These are phyloP conservation scores for Zapornia atra DNA, from an alignment of 2,113 vertebrate species.

Conservation along the genomic window DNA sequence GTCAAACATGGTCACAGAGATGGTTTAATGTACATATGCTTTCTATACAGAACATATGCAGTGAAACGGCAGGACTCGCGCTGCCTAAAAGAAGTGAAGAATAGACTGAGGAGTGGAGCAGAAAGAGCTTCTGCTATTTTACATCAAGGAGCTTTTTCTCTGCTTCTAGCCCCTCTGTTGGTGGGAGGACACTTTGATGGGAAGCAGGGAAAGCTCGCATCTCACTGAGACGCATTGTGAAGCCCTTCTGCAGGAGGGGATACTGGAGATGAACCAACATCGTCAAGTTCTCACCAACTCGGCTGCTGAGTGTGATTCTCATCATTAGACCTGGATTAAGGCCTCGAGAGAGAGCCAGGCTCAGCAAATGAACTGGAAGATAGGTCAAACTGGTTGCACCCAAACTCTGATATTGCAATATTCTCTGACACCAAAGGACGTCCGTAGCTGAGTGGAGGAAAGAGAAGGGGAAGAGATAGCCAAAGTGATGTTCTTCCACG, in stretches of 20 bases:
- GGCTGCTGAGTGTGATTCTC: fast-evolving
- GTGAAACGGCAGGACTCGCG: fast-evolving
- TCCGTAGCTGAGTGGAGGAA: background rate
- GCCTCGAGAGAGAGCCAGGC: background rate
- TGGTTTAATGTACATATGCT: background rate
- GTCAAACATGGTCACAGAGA: background rate
- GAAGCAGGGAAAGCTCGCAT: background rate
- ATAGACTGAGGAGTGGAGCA: background rate
- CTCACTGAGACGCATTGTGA: fast-evolving
- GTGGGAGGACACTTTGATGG: background rate
- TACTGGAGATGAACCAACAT: fast-evolving
- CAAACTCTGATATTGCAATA: background rate
- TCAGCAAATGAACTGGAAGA: background rate
- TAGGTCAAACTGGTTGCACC: background rate
- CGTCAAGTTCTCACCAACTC: fast-evolving
- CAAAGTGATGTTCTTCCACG: background rate
- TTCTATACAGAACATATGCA: background rate
- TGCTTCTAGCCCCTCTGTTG: background rate
- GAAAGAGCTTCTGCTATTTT: background rate
- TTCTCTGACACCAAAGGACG: background rate
- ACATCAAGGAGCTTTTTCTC: background rate
- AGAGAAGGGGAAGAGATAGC: background rate
- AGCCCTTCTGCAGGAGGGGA: background rate
- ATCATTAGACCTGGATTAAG: background rate
- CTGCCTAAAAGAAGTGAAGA: background rate